Conservation (phyloP, 2,113 vertebrate species). For the Dicerorhinus sumatrensis region DNA sequence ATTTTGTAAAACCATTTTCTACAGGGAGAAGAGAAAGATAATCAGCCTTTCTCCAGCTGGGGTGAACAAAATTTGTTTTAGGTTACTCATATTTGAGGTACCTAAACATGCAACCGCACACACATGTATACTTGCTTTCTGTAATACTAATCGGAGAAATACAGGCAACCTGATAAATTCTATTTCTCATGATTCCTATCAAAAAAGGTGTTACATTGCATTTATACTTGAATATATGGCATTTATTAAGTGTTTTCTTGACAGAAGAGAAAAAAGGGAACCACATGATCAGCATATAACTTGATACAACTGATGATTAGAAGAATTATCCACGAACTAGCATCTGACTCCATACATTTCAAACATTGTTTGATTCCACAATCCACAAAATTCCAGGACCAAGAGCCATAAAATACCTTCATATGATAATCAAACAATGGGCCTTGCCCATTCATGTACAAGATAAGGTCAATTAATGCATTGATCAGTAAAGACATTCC, state of each 20-base stretch:
- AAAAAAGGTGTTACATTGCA: not conserved
- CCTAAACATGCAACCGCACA: not conserved
- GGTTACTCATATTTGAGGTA: not conserved
- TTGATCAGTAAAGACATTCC: not conserved
- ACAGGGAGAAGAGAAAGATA: not conserved
- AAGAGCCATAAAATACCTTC: not conserved
- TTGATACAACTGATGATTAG: not conserved
- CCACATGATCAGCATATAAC: not conserved
- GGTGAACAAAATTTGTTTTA: not conserved
- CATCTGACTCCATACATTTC: not conserved
- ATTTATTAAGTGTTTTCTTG: conserved; percentile 25
- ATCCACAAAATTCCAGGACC: not conserved
- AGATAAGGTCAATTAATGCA: not conserved
- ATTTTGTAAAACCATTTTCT: not conserved
- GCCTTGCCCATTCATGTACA: not conserved
- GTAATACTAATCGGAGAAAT: not conserved
- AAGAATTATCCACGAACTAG: conserved; percentile 20
- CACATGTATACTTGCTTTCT: not conserved
- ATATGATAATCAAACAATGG: not conserved
- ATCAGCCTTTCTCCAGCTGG: not conserved
- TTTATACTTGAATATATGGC: not conserved
- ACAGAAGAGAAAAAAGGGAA: not conserved
- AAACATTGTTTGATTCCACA: not conserved
- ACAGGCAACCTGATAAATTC: not conserved
- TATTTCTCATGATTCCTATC: not conserved